A percentile compares a stretch with the other conserved stretches of the same genome.
Conservation (phyloP, 2,113 vertebrate genomes). For the Apteryx owenii region DNA sequence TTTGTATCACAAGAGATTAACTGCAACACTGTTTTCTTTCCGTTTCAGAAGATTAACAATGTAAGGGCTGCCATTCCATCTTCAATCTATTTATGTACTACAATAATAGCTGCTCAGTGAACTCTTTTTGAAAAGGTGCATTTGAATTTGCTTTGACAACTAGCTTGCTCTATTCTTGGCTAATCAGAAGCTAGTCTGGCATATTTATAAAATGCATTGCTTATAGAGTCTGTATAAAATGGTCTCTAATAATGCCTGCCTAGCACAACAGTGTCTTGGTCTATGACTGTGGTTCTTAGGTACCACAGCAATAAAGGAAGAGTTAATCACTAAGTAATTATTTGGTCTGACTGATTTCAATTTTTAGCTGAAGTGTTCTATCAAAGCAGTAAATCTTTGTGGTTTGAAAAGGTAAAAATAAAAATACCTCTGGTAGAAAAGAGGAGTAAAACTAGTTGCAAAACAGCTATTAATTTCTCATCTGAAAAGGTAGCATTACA, state of each 20-base stretch:
- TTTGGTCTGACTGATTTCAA: background rate
- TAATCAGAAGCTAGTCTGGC: conserved; percentile 3
- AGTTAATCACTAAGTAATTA: background rate
- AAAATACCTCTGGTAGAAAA: background rate
- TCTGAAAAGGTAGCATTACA: background rate
- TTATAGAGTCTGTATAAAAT: background rate
- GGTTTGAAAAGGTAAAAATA: background rate
- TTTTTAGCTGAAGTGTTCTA: background rate
- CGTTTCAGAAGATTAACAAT: conserved; percentile 56
- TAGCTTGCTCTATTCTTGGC: conserved; percentile 13
- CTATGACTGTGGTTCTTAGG: background rate
- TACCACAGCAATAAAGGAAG: background rate
- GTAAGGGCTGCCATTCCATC: conserved; percentile 33
- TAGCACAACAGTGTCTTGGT: background rate
- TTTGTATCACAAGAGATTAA: conserved; percentile 31
- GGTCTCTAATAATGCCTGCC: background rate
- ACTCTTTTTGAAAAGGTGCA: conserved; percentile 31
- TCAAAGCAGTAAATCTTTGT: background rate
- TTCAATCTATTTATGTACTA: background rate
- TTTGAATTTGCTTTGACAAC: conserved; percentile 57
- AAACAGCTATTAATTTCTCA: background rate
- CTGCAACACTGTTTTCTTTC: conserved; percentile 18
- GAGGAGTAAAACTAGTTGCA: background rate
- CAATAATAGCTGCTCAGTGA: background rate
- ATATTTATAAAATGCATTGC: background rate